Base-by-base conservation (phyloP, 2,113 vertebrate genomes). In the Nycticorax nycticorax region DNA sequence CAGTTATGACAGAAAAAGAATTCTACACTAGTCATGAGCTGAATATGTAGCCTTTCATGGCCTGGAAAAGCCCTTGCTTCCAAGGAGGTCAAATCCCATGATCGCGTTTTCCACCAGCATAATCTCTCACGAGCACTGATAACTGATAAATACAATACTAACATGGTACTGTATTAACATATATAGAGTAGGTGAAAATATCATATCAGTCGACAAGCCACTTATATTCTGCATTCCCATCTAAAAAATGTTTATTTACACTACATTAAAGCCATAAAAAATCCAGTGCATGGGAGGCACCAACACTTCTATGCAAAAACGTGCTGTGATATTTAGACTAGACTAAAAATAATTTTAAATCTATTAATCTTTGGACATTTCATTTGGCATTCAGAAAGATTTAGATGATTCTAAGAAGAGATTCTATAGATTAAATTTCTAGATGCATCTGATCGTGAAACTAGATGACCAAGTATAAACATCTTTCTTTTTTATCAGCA, bases 1-100 rank as follows among this genome's bases (percentile, higher is more conserved):
- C 88, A 93, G 80, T 52, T 92, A 87, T 19, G 53, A 72, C 17
- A 92, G 45, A 35, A 86, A 81, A 64, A 60, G 32, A 79, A 26
- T 85, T 87, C 60, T 72, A 32, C 69, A 24, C 52, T 37, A 89
- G 59, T 81, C 73, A 91, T 48, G 76, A 92, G 83, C 47, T 92
- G 73, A 89, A 86, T 87, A 83, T 43, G 23, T 63, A 84, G 53
- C 66, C 39, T 87, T 93, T 81, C 14, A 23, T 55, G 60, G 91
- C 91, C 83, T 85, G 53, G 68, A 87, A 89, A 92, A 87, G 47
- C 56, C 66, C 41, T 87, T 91, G 10, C 27, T 92, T 89, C 86
- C 66, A 93, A 89, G 33, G 24, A 93, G 68, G 69, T 91, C 88
- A 94, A 84, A 92, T 62, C 73, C n/a, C 69, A 81, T 47, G 56